Percentiles rank a stretch among this genome's conserved stretches.
phyloP scores from a whole-genome alignment of 2,888 invertebrate genomes.

The Heliconius aoede region DNA sequence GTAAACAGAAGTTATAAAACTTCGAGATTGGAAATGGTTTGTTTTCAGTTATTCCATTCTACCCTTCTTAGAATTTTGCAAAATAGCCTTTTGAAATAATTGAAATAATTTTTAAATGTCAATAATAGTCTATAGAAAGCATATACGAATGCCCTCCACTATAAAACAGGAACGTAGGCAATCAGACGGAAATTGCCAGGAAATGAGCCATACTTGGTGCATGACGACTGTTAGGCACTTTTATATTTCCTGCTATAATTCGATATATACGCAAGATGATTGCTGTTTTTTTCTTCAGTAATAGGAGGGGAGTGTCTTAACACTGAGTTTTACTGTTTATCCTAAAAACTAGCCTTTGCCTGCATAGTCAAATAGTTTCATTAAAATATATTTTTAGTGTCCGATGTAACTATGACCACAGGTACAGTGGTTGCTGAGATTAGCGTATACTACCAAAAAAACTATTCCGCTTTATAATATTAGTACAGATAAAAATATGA shows the following conservation, averaged over 20 bases:
- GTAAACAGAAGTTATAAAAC: background rate
- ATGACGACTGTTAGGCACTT: constrained; percentile 9
- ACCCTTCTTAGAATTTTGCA: no score
- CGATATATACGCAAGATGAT: background rate
- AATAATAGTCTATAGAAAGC: background rate
- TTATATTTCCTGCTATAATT: background rate
- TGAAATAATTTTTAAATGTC: background rate
- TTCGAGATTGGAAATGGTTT: background rate
- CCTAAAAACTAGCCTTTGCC: no score
- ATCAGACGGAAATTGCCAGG: constrained; percentile 32
- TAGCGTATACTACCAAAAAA: no score
- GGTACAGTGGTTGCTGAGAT: no score
- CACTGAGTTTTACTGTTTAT: no score
- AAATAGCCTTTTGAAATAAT: background rate
- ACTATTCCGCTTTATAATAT: no score
- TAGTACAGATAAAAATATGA: background rate
- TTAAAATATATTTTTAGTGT: no score
- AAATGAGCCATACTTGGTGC: constrained; percentile 25
- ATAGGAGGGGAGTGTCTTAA: background rate
- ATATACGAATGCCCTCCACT: constrained; percentile 3
- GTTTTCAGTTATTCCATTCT: background rate
- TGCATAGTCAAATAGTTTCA: no score
- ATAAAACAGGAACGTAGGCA: constrained; percentile 30
- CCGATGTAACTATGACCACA: no score
- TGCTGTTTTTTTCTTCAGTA: background rate